Conservation (phyloP, 2,113 vertebrate genomes). For the Verasper variegatus region DNA sequence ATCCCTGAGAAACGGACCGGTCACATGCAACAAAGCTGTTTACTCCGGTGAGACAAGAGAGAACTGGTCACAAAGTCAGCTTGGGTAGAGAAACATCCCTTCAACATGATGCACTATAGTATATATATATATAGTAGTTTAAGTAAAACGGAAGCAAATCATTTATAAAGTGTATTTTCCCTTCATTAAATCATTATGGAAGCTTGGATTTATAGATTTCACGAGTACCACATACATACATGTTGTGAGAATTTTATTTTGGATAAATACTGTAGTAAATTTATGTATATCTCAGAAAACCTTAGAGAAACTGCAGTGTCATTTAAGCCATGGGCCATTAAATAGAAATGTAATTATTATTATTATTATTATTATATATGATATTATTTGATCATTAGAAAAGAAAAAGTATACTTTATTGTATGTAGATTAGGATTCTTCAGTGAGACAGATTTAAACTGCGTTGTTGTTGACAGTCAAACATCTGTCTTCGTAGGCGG, state of each 20-base stretch:
- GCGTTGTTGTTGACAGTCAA: background rate
- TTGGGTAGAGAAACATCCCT: background rate
- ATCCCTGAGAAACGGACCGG: accelerated
- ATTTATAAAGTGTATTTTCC: background rate
- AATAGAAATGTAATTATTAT: too few relatives aligned
- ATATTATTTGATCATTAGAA: too few relatives aligned
- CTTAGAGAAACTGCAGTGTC: too few relatives aligned
- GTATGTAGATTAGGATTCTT: background rate
- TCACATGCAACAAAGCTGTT: background rate
- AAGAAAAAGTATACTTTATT: too few relatives aligned
- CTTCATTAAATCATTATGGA: background rate
- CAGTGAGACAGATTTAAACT: background rate
- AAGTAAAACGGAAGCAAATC: too few relatives aligned
- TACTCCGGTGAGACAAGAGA: slow-evolving; percentile 19
- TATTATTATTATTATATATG: background rate
- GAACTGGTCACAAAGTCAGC: background rate
- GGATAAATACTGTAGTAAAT: background rate
- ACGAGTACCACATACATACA: background rate
- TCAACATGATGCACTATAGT: background rate
- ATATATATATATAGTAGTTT: too few relatives aligned
- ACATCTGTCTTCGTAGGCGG: slow-evolving; percentile 25
- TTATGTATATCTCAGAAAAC: background rate
- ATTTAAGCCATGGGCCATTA: too few relatives aligned
- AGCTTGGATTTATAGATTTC: background rate
- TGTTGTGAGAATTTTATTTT: background rate